Conservation (phyloP, 1,140 invertebrate genomes). For the Neodiprion fabricii region DNA sequence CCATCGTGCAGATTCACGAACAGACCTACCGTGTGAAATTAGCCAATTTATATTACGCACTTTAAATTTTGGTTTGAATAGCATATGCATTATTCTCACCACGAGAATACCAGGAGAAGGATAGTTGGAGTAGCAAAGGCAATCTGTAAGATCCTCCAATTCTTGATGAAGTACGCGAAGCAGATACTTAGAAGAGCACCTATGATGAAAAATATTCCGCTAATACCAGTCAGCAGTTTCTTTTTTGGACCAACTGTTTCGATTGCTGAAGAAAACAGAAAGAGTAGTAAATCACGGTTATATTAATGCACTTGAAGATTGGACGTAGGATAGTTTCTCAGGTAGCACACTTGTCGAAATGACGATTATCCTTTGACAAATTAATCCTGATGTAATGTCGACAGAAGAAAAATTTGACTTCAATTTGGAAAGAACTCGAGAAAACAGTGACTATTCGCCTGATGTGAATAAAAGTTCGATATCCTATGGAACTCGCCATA, state of each 20-base stretch:
- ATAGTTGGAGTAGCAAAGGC: slow-evolving; percentile 74
- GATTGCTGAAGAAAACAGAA: slow-evolving; percentile 66
- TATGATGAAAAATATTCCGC: slow-evolving; percentile 78
- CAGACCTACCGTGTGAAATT: slow-evolving; percentile 63
- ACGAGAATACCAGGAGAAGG: slow-evolving; percentile 78
- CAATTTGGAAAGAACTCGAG: neutral
- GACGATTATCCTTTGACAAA: neutral
- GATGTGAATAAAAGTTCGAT: no score
- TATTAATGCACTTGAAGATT: neutral
- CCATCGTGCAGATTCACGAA: slow-evolving; percentile 86
- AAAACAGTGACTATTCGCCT: no score
- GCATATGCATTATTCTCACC: slow-evolving; percentile 60
- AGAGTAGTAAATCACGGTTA: slow-evolving; percentile 14
- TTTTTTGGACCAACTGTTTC: slow-evolving; percentile 84
- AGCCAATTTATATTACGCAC: neutral
- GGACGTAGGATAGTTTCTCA: neutral
- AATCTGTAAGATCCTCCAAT: slow-evolving; percentile 80
- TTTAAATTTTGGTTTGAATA: neutral
- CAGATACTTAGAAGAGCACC: slow-evolving; percentile 76
- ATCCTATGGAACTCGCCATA: no score
- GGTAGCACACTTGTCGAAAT: neutral
- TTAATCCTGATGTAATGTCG: slow-evolving; percentile 10
- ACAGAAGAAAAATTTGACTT: neutral
- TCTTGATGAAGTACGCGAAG: slow-evolving; percentile 74
- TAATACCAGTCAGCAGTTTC: slow-evolving; percentile 77